Base-by-base conservation (phyloP, 2,797 vertebrate species). In the Zalophus californianus region DNA sequence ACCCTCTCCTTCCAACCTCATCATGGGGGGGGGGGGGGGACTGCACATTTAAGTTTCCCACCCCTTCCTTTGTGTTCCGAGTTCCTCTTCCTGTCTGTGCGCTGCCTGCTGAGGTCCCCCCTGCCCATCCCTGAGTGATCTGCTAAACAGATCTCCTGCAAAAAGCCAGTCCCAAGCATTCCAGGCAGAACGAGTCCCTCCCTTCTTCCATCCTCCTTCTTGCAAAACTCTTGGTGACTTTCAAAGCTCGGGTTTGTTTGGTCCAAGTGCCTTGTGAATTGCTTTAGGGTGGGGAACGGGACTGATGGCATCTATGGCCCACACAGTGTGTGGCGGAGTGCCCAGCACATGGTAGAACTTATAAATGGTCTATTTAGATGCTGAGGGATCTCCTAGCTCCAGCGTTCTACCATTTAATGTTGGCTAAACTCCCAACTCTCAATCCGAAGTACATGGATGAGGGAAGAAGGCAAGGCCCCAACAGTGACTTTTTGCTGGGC, bases 21-120 rank as follows among this genome's bases (percentile, higher is more conserved):
- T 25, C 48, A 7, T 1, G 20, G 0, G 3, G 2, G 3, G 20
- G 2, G 3, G 20, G 0, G 2, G 2, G 3, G 23, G 3, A 23
- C 66, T 38, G 16, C 70, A 58, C 48, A 50, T 32, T 48, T 5
- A 14, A 8, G 58, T 3, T 32, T 78, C 32, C 29, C 16, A 18
- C 1, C 23, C 70, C 29, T 41, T 20, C 11, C 32, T 79, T 29
- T 14, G n/a, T 20, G 5, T n/a, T 32, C 35, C 0, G 18, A 77
- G 23, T 2, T 48, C 12, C 1, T 21, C n/a, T 70, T 38, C 58
- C 54, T 2, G 27, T 2, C 18, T 27, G 20, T 27, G 4, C 0
- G 4, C 3, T 20, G 15, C 21, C 41, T 41, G 14, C 89, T 41
- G 75, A 64, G 20, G 10, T 54, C 64, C 77, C 25, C 56, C 32